These are phyloP conservation scores for Centropristis striata DNA, from an alignment of 2,113 vertebrate species.

Conservation along the genomic window DNA sequence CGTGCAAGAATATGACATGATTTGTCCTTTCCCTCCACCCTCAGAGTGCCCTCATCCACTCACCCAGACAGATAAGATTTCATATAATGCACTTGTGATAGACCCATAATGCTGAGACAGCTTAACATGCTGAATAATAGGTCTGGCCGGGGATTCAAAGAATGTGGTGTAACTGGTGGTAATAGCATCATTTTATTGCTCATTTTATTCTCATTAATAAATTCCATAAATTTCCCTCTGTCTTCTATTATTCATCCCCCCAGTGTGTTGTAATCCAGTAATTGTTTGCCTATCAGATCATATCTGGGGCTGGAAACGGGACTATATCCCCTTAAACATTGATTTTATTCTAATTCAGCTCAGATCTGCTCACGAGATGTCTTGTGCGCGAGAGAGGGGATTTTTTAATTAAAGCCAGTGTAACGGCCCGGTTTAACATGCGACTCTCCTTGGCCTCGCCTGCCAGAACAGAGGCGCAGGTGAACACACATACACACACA, in stretches of 20 bases:
- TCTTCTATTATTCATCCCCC: conserved; percentile 51
- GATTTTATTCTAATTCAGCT: conserved; percentile 84
- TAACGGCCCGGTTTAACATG: conserved; percentile 84
- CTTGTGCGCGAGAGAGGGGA: conserved; percentile 81
- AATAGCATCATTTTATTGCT: conserved; percentile 20
- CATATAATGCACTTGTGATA: conserved; percentile 30
- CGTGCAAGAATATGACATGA: conserved; percentile 14
- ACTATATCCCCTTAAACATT: conserved; percentile 67
- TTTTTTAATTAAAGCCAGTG: conserved; percentile 81
- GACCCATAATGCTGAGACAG: conserved; percentile 45
- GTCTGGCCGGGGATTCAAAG: neutral
- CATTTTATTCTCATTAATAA: conserved; percentile 64
- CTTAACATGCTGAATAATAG: conserved; percentile 32
- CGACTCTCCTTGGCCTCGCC: conserved; percentile 86
- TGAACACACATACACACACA: conserved; percentile 68
- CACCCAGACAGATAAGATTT: conserved; percentile 31
- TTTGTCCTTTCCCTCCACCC: conserved; percentile 24
- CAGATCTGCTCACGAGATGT: conserved; percentile 86
- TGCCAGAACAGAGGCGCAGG: conserved; percentile 84
- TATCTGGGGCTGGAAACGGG: conserved; percentile 41
- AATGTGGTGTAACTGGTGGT: conserved; percentile 47
- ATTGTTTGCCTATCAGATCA: conserved; percentile 71
- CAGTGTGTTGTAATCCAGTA: conserved; percentile 65
- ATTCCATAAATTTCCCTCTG: conserved; percentile 52
- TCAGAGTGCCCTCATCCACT: conserved; percentile 1